Base-by-base conservation (phyloP, 2,888 invertebrate genomes). In the Drosophila pseudotakahashii region DNA sequence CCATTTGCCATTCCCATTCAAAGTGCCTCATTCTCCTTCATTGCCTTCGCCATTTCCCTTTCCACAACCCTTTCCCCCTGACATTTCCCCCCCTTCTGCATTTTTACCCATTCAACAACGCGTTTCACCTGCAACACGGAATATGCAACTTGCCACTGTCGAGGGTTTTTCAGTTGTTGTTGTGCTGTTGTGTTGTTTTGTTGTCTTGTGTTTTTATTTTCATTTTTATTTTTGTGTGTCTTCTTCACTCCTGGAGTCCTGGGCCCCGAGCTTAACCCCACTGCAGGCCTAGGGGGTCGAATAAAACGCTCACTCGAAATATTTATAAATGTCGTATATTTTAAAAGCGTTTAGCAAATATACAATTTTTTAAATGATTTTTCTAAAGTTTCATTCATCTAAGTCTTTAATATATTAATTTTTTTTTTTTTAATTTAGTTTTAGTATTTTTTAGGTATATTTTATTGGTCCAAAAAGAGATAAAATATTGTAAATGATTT, bases 61-160 rank as follows among this genome's bases (percentile, higher is more conserved):
- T 4, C 23, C 0, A 6, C 41, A n/a, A 23, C 13, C 7, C n/a
- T 44, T 23, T 23, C n/a, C 5, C 34, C 9, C 36, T 14, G 19
- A 45, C 69, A 37, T 59, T 52, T 48, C 44, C 68, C 48, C 13
- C 13, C 66, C 26, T 7, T 47, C 42, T 32, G 32, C 34, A 11
- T 34, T 19, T 19, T 2, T 11, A 19, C 19, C 59, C 14, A 42
- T 60, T 45, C 41, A 57, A 3, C 57, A 58, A 3, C 57, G 57
- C 45, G 62, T 50, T 71, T 68, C 70, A 70, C 68, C 68, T 59
- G 70, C 71, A 58, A 59, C 62, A 47, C 68, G 59, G 71, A 69
- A 58, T 69, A 58, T 68, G 64, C 64, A 70, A 57, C 71, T 42
- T 70, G 58, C 60, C 39, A 70, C 70, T 47, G 70, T 68, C 26